These are phyloP conservation scores for Labrus mixtus DNA, from an alignment of 2,113 vertebrate species.

Conservation along the genomic window DNA sequence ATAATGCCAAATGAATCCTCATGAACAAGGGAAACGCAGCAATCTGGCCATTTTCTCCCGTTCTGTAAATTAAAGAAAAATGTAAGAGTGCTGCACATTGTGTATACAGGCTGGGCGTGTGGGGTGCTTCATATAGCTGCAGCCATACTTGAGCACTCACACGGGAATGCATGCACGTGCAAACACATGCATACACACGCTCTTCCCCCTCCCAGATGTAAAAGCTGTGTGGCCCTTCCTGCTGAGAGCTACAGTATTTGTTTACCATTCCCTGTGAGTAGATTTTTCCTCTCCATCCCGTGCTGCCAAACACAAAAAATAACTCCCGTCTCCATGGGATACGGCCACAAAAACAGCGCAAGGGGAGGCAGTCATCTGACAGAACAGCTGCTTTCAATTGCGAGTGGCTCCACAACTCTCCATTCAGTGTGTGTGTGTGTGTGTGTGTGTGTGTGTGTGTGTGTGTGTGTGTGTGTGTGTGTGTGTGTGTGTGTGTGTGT, in stretches of 20 bases:
- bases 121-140: slow-evolving; percentile 40
- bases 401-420: slow-evolving; percentile 61
- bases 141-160: slow-evolving; percentile 26
- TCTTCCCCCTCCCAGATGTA: slow-evolving; percentile 49
- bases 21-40: slow-evolving; percentile 48
- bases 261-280: slow-evolving; percentile 78
- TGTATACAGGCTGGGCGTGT: slow-evolving; percentile 12
- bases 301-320: slow-evolving; percentile 81
- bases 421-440: slow-evolving; percentile 33
- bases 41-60: slow-evolving; percentile 49
- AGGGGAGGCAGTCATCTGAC: slow-evolving; percentile 74
- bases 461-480: slow-evolving; percentile 21
- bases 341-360: slow-evolving; percentile 77
- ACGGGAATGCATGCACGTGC: slow-evolving; percentile 23
- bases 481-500: slow-evolving; percentile 37
- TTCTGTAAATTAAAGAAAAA: slow-evolving; percentile 46
- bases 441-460: too few species aligned
- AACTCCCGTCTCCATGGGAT: slow-evolving; percentile 80
- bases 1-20: slow-evolving; percentile 61
- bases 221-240: slow-evolving; percentile 73
- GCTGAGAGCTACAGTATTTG: slow-evolving; percentile 75
- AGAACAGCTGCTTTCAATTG: slow-evolving; percentile 86
- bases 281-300: slow-evolving; percentile 82
- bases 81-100: slow-evolving; percentile 19
- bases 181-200: slow-evolving; percentile 16